Base-by-base conservation (phyloP, 2,113 vertebrate genomes). In the Cinclus mexicanus region DNA sequence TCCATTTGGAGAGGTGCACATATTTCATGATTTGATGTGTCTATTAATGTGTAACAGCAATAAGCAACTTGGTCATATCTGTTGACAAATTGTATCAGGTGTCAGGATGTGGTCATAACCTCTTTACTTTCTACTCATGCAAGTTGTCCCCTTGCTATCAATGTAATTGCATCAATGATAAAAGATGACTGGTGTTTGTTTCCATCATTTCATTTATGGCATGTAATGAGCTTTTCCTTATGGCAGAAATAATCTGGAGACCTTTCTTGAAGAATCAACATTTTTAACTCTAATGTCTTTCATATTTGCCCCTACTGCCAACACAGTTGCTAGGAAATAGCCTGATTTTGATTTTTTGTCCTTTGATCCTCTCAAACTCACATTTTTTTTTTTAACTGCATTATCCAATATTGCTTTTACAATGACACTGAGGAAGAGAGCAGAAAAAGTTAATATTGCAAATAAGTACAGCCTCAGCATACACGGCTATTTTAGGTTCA, bases 301-400 rank as follows among this genome's bases (percentile, higher is more conserved):
- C 81, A n/a, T 95, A 87, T 77, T 94, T 97, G 82, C 86, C 80
- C 52, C 52, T 63, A 11, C 31, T 5, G 1, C 78, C 87, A 94
- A 75, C 50, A 59, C 9, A 23, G 61, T 81, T 90, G 75, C 87
- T 92, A 86, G 57, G 75, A 76, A 76, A 16, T 64, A 91, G 52
- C 31, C 53, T 92, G 74, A 74, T 89, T 86, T 85, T 83, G 35
- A 87, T 60, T 61, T 90, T 91, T 59, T 65, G 39, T 88, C 26
- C 52, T 78, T 90, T 85, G 69, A 89, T 94, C 77, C 55, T 76
- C 49, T 95, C 71, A 82, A 92, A 85, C 49, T 31, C 39, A 70
- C 37, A n/a, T 1, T 82, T 92, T 81, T 83, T 83, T 88, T 83
- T 88, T 31, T n/a, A 47, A 46, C 55, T 6, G 5, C 35, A 22